Evolutionary conservation across 2,888 invertebrate genomes (phyloP), one percentile per base, ranked within the genome.

Genomic region (Hirtodrosophila histrioides): DNA sequence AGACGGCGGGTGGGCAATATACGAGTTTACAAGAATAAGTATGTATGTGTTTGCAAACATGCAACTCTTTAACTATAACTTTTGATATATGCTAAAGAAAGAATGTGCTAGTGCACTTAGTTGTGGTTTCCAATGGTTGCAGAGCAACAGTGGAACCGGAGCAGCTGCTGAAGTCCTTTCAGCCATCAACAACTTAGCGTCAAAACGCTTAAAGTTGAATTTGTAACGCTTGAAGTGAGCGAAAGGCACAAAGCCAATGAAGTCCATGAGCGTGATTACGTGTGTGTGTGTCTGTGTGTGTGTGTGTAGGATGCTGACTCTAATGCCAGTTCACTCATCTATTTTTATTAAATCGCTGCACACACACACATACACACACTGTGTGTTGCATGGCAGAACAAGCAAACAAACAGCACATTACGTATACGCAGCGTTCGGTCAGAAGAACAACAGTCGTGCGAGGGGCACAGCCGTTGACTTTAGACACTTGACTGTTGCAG

Each of bases 181-280:
- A 41, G 54, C 78, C 84, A 86, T 86, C 76, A 87, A 85, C 82
- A 76, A 84, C 84, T 84, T 87, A 87, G 76, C 84, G 86, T 84
- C 84, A 87, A 73, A 84, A 87, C 82, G 84, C 77, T 84, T 84
- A 85, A 87, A 84, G 86, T 87, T 85, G 65, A 82, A 84, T 84
- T 84, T 84, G 83, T 81, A 84, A 84, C 85, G 83, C 83, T 83
- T 70, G 82, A 86, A 83, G 78, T 81, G 69, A 70, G 78, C 68
- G 70, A 69, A 76, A 58, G 71, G 69, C 78, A 71, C 84, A 78
- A 84, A 84, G 78, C 82, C 82, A 86, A 83, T 81, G 75, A 75
- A 81, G 86, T 71, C 49, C 45, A 8, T 58, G 57, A 36, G 17
- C 33, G 29, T 39, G 44, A 39, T 39, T 44, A 45, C 36, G 35